phyloP scores from a whole-genome alignment of 1,140 invertebrate genomes.

The Cherax destructor region DNA sequence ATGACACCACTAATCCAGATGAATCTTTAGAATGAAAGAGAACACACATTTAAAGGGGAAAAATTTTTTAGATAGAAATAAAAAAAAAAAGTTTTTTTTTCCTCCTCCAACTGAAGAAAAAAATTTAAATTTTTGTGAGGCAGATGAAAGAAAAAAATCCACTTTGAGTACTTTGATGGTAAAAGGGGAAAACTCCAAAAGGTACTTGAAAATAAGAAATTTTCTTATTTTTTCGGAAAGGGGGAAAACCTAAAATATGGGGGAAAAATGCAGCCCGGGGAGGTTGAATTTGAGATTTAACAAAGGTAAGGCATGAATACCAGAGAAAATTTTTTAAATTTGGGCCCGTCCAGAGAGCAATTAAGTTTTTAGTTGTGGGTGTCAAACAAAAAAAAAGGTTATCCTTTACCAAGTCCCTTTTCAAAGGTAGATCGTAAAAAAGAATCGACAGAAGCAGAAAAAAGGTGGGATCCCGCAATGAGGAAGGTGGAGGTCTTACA shows the following conservation, averaged over 20 bases:
- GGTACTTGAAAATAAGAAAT: slow-evolving; percentile 81
- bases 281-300: slow-evolving; percentile 81
- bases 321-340: slow-evolving; percentile 83
- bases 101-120: slow-evolving; percentile 77
- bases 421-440: slow-evolving; percentile 65
- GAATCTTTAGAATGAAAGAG: slow-evolving; percentile 28
- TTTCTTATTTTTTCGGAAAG: slow-evolving; percentile 79
- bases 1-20: neutral
- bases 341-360: slow-evolving; percentile 79
- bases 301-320: slow-evolving; percentile 80
- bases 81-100: slow-evolving; percentile 73
- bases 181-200: slow-evolving; percentile 78
- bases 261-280: slow-evolving; percentile 80
- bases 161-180: slow-evolving; percentile 81
- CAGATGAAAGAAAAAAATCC: slow-evolving; percentile 78
- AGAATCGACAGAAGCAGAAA: slow-evolving; percentile 71
- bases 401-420: slow-evolving; percentile 25
- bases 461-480: slow-evolving; percentile 43
- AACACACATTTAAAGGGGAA: neutral
- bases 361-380: slow-evolving; percentile 56
- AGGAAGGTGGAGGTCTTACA: slow-evolving; percentile 79
- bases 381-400: slow-evolving; percentile 45
- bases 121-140: slow-evolving; percentile 74
- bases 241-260: slow-evolving; percentile 79
- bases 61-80: neutral